Percentiles rank a stretch among this genome's conserved stretches.
Conservation (phyloP, 1,140 invertebrate species). For the Sesamia nonagrioides region DNA sequence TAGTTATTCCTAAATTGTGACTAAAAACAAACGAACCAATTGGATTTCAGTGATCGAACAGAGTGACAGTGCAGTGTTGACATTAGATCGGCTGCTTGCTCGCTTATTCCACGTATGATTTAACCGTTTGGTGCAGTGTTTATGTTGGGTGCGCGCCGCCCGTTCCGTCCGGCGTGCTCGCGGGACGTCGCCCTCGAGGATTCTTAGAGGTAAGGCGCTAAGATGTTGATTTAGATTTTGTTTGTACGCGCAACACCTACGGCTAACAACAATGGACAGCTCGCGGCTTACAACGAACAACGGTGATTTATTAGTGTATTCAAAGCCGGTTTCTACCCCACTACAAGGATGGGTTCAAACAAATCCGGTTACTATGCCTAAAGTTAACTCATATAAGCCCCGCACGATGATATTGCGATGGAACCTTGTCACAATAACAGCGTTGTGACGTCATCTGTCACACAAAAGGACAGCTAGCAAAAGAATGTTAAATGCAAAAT, state of each 20-base stretch:
- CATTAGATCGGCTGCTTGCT: constrained; percentile 61
- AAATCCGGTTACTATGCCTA: constrained; percentile 65
- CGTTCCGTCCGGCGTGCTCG: constrained; percentile 77
- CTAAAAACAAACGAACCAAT: constrained; percentile 77
- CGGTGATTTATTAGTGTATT: constrained; percentile 60
- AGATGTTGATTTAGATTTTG: constrained; percentile 65
- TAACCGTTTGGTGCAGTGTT: constrained; percentile 82
- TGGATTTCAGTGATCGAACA: constrained; percentile 81
- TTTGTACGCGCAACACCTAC: constrained; percentile 49
- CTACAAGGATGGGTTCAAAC: constrained; percentile 54
- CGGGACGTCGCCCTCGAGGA: constrained; percentile 85
- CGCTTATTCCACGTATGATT: constrained; percentile 68
- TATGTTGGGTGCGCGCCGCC: constrained; percentile 81
- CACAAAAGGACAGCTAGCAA: no score
- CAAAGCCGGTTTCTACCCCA: constrained; percentile 65
- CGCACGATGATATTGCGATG: no score
- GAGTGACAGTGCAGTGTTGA: constrained; percentile 76
- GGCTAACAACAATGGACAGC: constrained; percentile 24
- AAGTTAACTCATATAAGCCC: constrained; percentile 8
- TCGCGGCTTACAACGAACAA: constrained; percentile 34
- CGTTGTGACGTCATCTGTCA: no score
- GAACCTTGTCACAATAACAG: no score
- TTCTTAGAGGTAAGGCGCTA: constrained; percentile 78
- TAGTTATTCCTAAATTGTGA: constrained; percentile 74
- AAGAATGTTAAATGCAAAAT: no score